Base-by-base conservation (phyloP, 1,140 invertebrate genomes). In the Portunus trituberculatus region DNA sequence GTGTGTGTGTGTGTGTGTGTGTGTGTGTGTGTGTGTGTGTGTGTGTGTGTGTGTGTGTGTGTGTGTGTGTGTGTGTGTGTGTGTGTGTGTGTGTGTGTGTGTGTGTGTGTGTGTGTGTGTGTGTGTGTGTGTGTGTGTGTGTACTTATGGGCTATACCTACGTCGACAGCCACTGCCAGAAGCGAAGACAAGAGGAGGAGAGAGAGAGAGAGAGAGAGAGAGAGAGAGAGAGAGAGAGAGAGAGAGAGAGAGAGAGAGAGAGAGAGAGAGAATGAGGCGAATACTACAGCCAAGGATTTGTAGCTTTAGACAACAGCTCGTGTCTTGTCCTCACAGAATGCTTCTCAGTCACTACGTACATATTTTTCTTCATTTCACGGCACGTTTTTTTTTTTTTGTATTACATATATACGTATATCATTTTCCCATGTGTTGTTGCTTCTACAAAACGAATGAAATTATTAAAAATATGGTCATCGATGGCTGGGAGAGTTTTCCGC, bases 91-190 rank as follows among this genome's bases (percentile, higher is more conserved):
- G 28, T 29, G 4, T 88, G 10, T 28, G 4, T 48, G 20, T 52
- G 46, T 52, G 46, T 52, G 46, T 46, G 46, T 90, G 88, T 52
- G 39, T 52, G 88, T 52, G 88, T 90, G 88, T 90, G 88, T 90
- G 88, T 90, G 88, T 90, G 88, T 52, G 88, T 90, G 31, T 90
- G 88, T 90, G 88, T 90, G 88, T 90, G 88, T 90, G 88, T 90
- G 89, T 91, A 45, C 46, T 39, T 91, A 28, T 91, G 89, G 46
- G 45, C 46, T 48, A n/a, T 48, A 39, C 16, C 16, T 48, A 28
- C 20, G 32, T 12, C 87, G 16, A 89, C 25, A 7, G 16, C 12
- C 31, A 32, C 87, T 0, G 45, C 87, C 31, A 16, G 1, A n/a
- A 32, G 86, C 16, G 86, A 4, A 88, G 32, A 32, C n/a, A 4